phyloP scores from a whole-genome alignment of 1,140 invertebrate genomes.

The Wasmannia auropunctata region DNA sequence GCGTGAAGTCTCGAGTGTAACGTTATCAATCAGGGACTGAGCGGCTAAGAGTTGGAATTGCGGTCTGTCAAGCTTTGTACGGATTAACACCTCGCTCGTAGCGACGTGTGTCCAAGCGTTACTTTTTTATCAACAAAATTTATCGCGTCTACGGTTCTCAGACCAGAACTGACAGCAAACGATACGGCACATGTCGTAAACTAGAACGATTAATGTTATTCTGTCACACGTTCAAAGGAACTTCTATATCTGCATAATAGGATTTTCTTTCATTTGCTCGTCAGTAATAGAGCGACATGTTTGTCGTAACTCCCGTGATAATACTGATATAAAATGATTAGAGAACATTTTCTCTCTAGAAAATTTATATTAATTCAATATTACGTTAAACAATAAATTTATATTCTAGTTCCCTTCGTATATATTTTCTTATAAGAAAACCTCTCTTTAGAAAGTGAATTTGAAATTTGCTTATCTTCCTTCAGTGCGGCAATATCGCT shows the following conservation, averaged over 20 bases:
- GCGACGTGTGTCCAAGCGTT: neutral
- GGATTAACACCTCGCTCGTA: neutral
- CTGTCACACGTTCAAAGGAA: neutral
- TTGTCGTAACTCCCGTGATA: neutral
- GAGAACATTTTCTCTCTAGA: neutral
- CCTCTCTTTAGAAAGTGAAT: neutral
- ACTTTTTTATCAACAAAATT: neutral
- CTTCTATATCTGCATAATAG: slow-evolving; percentile 11
- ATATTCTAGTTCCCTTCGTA: neutral
- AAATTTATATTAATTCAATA: neutral
- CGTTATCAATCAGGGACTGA: neutral
- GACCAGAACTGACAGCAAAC: neutral
- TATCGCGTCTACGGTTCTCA: neutral
- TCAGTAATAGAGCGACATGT: slow-evolving; percentile 6
- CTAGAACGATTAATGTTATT: slow-evolving; percentile 26
- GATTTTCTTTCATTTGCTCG: slow-evolving; percentile 1
- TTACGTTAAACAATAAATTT: neutral
- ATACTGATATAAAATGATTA: neutral
- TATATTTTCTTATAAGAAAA: neutral
- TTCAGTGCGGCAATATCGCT: neutral
- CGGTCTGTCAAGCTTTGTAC: neutral
- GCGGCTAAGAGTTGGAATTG: neutral
- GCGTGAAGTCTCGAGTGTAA: neutral
- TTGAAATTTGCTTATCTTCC: neutral
- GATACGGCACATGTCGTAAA: neutral